Base-by-base conservation (phyloP, 2,888 invertebrate genomes). In the Hirtodrosophila alboralis region DNA sequence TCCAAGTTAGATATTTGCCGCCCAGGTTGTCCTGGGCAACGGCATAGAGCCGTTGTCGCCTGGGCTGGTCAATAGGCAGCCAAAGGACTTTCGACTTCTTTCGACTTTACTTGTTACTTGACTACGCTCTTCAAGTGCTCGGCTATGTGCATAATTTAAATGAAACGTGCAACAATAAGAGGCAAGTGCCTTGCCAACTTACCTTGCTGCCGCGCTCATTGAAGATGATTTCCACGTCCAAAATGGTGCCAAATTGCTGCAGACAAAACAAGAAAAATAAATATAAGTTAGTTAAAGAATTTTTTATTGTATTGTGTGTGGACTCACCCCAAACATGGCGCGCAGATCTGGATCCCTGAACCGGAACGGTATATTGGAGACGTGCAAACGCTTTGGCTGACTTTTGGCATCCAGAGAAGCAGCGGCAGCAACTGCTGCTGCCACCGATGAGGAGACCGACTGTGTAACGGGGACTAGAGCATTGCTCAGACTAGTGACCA, bases 201-300 rank as follows among this genome's bases (percentile, higher is more conserved):
- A 99, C 99, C 97, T 99, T 99, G 88, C 98, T 98, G 92, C 99
- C 99, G 87, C 99, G 94, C 93, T 99, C 99, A 92, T 99, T 99
- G 94, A 99, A 99, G 92, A 99, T 99, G 90, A 99, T 99, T 94
- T 99, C 99, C 92, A 98, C 99, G 93, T 99, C 99, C 91, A 98
- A 94, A 91, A 99, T 99, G 89, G 96, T 95, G 91, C 99, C 99
- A 93, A 96, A 99, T 95, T 98, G 98, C 97, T 98, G 71, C 43
- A 64, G 71, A 62, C 18, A 30, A 67, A 16, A 33, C 16, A 40
- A 40, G 7, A 37, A 47, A 51, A 36, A 44, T 40, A 40, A 57
- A 4, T 4, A 26, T n/a, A 4, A 28, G 12, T 73, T 59, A 48
- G 33, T 10, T 13, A 16, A 1, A n/a, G 16, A 41, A 26, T 33